These are phyloP conservation scores for Tetraneura akinire DNA, from an alignment of 1,140 invertebrate genomes.

Conservation along the genomic window DNA sequence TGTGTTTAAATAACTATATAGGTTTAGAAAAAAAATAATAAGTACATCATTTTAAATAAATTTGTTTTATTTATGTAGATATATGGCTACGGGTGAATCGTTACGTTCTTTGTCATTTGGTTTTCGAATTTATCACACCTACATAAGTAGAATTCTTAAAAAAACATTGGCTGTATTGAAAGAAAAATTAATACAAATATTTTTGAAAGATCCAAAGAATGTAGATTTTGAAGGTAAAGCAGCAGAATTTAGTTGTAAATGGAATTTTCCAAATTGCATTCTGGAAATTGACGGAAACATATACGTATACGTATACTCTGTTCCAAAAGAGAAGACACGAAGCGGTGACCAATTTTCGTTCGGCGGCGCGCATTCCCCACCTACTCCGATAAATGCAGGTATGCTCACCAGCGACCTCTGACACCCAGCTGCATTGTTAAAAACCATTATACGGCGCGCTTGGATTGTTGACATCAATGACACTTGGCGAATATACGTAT, in stretches of 20 bases:
- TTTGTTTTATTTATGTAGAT: background rate
- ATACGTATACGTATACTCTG: no score
- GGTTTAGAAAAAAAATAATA: background rate
- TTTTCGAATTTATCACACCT: background rate
- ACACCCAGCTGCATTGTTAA: no score
- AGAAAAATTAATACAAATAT: background rate
- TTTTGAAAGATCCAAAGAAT: conserved; percentile 7
- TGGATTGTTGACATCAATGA: no score
- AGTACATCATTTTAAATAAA: background rate
- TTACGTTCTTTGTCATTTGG: background rate
- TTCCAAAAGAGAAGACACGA: no score
- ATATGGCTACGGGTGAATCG: background rate
- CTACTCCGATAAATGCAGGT: no score
- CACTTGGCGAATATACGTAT: no score
- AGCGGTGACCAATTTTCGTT: no score
- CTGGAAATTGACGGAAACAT: conserved; percentile 59
- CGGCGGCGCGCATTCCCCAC: no score
- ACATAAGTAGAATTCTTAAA: background rate
- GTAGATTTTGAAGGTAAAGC: conserved; percentile 53
- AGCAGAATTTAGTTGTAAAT: conserved; percentile 54
- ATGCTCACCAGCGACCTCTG: no score
- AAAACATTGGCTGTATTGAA: background rate
- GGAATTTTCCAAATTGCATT: conserved; percentile 57
- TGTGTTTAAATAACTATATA: no score
- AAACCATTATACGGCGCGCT: no score